Conservation (phyloP, 2,113 vertebrate species). For the Pardalotus punctatus region DNA sequence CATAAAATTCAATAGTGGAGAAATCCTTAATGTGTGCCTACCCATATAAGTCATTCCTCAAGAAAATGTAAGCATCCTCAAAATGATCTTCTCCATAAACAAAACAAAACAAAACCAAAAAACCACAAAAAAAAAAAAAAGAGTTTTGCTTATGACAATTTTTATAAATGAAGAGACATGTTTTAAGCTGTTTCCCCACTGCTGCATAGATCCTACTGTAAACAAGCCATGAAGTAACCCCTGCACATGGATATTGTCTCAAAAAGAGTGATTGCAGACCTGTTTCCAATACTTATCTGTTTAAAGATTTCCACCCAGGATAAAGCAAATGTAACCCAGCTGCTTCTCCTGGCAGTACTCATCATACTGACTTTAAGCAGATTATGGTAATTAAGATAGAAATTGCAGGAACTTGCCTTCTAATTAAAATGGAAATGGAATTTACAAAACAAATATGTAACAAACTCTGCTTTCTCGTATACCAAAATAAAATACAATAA, state of each 20-base stretch:
- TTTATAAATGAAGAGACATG: not conserved
- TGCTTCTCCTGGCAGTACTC: conserved; percentile 10
- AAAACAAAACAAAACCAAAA: not conserved
- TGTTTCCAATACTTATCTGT: conserved; percentile 39
- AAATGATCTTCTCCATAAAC: not conserved
- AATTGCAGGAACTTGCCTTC: conserved; percentile 66
- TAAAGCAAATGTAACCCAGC: conserved; percentile 2
- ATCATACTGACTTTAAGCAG: conserved; percentile 50
- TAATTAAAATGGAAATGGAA: conserved; percentile 71
- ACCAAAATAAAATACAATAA: not conserved
- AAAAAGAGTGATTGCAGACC: not conserved
- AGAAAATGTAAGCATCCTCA: not conserved
- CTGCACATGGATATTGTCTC: not conserved
- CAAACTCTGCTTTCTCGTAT: conserved; percentile 10
- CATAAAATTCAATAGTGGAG: conserved; percentile 50
- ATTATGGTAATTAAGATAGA: conserved; percentile 64
- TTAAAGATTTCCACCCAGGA: conserved; percentile 44
- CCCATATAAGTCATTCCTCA: not conserved
- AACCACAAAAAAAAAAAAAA: not conserved
- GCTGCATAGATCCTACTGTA: not conserved
- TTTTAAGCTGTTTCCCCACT: not conserved
- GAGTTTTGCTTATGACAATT: not conserved
- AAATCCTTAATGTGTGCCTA: conserved; percentile 21
- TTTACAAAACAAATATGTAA: conserved; percentile 58
- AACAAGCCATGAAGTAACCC: not conserved